Evolutionary conservation across 2,888 invertebrate species (phyloP).

Genomic region (Drosophila dives): DNA sequence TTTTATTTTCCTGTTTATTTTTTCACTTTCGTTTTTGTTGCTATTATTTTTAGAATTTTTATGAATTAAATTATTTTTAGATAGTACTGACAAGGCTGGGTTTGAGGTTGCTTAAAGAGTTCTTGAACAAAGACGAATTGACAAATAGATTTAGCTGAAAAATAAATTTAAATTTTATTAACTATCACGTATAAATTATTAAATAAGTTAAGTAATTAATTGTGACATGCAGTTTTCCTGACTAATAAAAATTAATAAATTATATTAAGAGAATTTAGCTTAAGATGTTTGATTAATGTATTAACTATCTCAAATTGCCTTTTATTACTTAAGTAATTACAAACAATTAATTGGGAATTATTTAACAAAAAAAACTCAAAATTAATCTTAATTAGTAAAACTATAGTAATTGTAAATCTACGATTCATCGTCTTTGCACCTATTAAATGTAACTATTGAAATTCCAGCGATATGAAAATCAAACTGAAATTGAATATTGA

Average conservation of each 20-base stretch:
- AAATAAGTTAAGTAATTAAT: background rate
- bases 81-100: constrained; percentile 16
- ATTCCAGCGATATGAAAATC: background rate
- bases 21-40: constrained; percentile 7
- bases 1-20: constrained; percentile 25
- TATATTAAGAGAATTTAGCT: background rate
- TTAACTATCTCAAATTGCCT: too few relatives aligned
- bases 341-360: too few relatives aligned
- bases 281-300: background rate
- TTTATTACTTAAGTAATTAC: too few relatives aligned
- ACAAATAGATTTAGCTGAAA: background rate
- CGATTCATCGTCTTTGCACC: too few relatives aligned
- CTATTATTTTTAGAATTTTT: constrained; percentile 49
- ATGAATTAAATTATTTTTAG: constrained; percentile 58
- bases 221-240: background rate
- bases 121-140: background rate
- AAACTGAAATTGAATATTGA: constrained; percentile 16
- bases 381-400: background rate
- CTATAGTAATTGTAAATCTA: too few relatives aligned
- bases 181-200: background rate
- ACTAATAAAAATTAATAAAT: too few relatives aligned
- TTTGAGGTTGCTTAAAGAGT: background rate
- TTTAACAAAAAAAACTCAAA: background rate
- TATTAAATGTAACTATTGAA: background rate
- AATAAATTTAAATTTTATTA: background rate